Evolutionary conservation across 2,797 vertebrate genomes (phyloP).

Genomic region (Halcyon smyrnensis): DNA sequence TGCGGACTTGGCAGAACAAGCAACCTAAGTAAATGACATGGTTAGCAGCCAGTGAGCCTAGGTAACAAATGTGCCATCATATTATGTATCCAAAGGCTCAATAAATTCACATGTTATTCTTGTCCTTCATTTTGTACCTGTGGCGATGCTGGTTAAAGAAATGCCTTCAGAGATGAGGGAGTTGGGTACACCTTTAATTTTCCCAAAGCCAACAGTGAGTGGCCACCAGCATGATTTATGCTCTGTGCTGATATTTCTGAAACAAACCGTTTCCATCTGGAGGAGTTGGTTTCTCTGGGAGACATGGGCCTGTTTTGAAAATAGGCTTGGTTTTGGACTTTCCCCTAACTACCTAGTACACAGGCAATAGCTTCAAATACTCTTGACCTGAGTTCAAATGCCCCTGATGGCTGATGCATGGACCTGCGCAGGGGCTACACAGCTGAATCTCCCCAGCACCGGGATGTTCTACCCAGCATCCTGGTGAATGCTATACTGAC

Average conservation of each 20-base stretch:
- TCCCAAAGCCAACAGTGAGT: not conserved
- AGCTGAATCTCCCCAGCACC: not conserved
- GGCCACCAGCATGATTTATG: not conserved
- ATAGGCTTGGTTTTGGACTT: not conserved
- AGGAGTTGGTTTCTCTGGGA: not conserved
- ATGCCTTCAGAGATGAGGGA: accelerated
- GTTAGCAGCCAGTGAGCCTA: conserved; percentile 11
- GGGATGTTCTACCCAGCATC: not conserved
- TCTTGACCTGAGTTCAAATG: not conserved
- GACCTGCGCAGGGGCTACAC: accelerated
- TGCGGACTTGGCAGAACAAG: not conserved
- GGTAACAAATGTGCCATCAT: not conserved
- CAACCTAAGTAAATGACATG: not conserved
- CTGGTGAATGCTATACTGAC: not conserved
- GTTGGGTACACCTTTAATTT: not conserved
- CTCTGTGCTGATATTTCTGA: not conserved
- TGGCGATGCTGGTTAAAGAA: not conserved
- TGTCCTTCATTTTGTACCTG: not conserved
- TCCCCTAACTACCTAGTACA: not conserved
- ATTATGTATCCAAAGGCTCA: not conserved
- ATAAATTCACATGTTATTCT: not conserved
- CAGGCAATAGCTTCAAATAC: not conserved
- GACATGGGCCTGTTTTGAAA: not conserved
- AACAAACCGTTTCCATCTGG: not conserved
- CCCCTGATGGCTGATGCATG: accelerated